phyloP scores from a whole-genome alignment of 2,888 invertebrate genomes.

The Allolobophora icterica region DNA sequence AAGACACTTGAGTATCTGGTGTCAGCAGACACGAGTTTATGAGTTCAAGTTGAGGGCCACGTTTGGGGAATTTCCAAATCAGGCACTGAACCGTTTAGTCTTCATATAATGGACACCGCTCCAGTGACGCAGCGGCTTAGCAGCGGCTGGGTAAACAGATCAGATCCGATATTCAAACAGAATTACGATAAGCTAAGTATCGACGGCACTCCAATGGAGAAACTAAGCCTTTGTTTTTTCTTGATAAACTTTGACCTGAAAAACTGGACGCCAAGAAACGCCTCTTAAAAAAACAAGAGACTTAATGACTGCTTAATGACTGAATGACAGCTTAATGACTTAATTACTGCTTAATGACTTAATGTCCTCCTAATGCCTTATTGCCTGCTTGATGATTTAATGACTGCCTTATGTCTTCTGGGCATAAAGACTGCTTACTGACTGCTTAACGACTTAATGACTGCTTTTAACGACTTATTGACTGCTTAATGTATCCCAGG shows the following conservation, averaged over 20 bases:
- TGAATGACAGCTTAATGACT: too few relatives aligned
- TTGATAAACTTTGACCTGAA: neutral
- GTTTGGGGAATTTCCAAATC: neutral
- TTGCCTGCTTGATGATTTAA: too few relatives aligned
- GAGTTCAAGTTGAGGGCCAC: neutral
- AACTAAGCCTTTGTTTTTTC: neutral
- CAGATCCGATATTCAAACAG: neutral
- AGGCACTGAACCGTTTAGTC: neutral
- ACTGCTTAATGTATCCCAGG: too few relatives aligned
- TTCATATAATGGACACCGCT: neutral
- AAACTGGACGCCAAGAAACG: neutral
- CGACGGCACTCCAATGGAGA: neutral
- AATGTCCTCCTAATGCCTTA: too few relatives aligned
- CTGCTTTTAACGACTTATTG: too few relatives aligned
- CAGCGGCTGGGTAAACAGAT: neutral
- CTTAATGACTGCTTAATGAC: too few relatives aligned
- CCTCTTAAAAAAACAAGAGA: neutral
- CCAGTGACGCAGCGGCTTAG: neutral
- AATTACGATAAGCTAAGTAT: neutral
- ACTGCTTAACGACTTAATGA: too few relatives aligned
- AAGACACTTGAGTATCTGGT: too few relatives aligned
- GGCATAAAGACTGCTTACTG: too few relatives aligned
- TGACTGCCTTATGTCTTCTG: too few relatives aligned
- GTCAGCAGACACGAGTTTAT: neutral
- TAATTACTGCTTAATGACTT: too few relatives aligned